Conservation (phyloP, 2,888 invertebrate genomes). For the Ormia ochracea region DNA sequence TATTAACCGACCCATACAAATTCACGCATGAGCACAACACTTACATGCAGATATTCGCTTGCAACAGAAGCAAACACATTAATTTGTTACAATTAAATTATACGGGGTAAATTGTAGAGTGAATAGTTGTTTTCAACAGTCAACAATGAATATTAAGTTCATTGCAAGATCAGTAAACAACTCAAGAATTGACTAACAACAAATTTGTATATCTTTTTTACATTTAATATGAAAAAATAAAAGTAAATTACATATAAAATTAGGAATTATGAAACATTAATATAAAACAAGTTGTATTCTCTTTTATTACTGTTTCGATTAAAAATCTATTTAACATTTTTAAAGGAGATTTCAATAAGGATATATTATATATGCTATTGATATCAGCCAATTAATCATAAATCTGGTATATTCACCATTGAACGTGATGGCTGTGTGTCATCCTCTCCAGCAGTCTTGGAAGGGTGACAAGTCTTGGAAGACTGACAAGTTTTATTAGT, state of each 20-base stretch:
- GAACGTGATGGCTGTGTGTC: too few relatives aligned
- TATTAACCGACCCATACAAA: background rate
- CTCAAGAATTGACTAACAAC: conserved; percentile 37
- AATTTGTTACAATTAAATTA: conserved; percentile 47
- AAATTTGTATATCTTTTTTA: conserved; percentile 29
- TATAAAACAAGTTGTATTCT: background rate
- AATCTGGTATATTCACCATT: too few relatives aligned
- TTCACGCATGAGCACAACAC: conserved; percentile 9
- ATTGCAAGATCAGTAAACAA: conserved; percentile 57
- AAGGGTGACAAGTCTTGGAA: too few relatives aligned
- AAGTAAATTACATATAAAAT: background rate
- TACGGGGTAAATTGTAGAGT: background rate
- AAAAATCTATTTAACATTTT: background rate
- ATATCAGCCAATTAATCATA: too few relatives aligned
- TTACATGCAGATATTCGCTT: background rate
- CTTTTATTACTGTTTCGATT: conserved; percentile 3
- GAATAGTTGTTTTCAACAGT: conserved; percentile 41
- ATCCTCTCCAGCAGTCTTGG: too few relatives aligned
- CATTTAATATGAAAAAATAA: conserved; percentile 18
- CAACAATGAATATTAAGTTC: conserved; percentile 62
- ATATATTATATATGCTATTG: too few relatives aligned
- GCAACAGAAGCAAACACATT: background rate
- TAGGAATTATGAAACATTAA: conserved; percentile 23
- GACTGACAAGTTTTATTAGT: too few relatives aligned
- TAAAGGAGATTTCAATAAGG: too few relatives aligned